Base-by-base conservation (phyloP, 2,797 vertebrate species). In the Iguana delicatissima region DNA sequence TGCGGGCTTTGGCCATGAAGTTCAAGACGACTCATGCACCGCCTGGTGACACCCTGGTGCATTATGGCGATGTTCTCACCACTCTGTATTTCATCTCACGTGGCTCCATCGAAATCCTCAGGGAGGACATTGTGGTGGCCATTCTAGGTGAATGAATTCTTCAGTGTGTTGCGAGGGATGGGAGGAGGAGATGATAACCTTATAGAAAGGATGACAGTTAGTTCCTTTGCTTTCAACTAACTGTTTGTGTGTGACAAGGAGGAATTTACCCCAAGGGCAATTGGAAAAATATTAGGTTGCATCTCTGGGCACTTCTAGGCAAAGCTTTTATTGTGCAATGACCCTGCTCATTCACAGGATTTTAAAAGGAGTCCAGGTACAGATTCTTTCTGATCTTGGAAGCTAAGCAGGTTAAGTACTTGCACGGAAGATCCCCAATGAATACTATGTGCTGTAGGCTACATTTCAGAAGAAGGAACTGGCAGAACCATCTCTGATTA, bases 81-180 rank as follows among this genome's bases (percentile, higher is more conserved):
- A 99, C 99, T 0, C 97, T 99, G 89, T 99, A 99, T 96, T 99
- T 99, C 97, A 99, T 99, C 96, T 99, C 99, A 81, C 97, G 98
- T 5, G 99, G 99, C 59, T 99, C 99, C 92, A 99, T 99, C 1
- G 99, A 99, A 97, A 99, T 99, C 92, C 98, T 99, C 38, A 96
- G 98, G 72, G 98, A 99, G 1, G 98, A 99, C 38, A 98, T 99
- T 92, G 99, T 99, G 77, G 98, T 99, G 96, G 99, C 99, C 95
- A 99, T 99, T 93, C 93, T 99, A 95, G 99, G 99, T 99, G 94
- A 96, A 96, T 87, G 22, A 74, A 12, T 18, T 5, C 89, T 95
- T 84, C 64, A 89, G 85, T 42, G 46, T 42, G n/a, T n/a, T 59
- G 84, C 0, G 0, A 55, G 69, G 86, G 91, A 52, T 67, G 84